Evolutionary conservation across 1,140 invertebrate genomes (phyloP), one percentile per base, ranked within the genome.

Genomic region (Antheraea mylitta): DNA sequence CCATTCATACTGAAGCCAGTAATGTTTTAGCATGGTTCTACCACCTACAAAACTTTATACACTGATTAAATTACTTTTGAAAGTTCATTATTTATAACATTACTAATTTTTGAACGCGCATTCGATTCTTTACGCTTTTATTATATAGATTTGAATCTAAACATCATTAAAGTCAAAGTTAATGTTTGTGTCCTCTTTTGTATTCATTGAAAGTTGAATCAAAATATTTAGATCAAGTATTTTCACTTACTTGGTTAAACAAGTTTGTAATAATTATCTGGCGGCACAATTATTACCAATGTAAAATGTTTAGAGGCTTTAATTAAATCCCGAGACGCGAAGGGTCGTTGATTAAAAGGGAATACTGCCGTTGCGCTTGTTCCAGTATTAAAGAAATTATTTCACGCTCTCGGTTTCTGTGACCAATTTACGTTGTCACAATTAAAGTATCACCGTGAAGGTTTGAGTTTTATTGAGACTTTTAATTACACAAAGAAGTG

Each of bases 281-380:
- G 68, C 66, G 53, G 74, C 74, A 77, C 82, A 83, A 86, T 85
- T 81, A 85, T 85, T 81, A 77, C 74, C 75, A 79, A 85, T 85
- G 83, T 82, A 73, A 81, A 84, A 78, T 80, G 76, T 84, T 85
- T 81, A 80, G 79, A 71, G 66, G 68, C 72, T 77, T 85, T 84
- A 85, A 86, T 88, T 84, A 83, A 88, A 86, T 83, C 79, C 81
- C 45, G 71, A 61, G 69, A 74, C 73, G 70, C 72, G 68, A 74
- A 65, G 73, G 75, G 76, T 72, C 71, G 65, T 73, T 83, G 80
- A 86, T 85, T 86, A 81, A 85, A 82, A 80, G 75, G 80, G 78
- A 78, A 84, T 77, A 76, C 81, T 77, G 67, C 69, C 72, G 62
- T 60, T 67, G 67, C 68, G 64, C 67, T 67, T 78, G 71, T 74